phyloP scores from a whole-genome alignment of 2,888 invertebrate genomes.

The Stegana nigrithorax region DNA sequence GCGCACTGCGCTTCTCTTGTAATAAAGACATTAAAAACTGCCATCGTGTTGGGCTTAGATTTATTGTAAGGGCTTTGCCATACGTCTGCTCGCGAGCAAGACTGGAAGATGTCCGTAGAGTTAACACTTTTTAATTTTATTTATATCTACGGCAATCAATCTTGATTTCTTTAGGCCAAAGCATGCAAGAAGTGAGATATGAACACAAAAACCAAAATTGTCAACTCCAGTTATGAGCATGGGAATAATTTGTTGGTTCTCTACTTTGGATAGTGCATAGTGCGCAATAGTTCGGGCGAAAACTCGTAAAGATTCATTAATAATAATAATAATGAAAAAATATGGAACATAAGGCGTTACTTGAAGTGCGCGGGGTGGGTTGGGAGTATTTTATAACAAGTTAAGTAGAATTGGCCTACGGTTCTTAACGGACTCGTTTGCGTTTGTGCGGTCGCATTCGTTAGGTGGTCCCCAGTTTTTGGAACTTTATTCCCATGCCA shows the following conservation, averaged over 20 bases:
- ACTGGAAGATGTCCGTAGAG: constrained; percentile 25
- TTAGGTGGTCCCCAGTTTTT: constrained; percentile 39
- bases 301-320: constrained; percentile 56
- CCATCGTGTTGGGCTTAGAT: constrained; percentile 50
- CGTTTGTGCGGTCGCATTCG: constrained; percentile 38
- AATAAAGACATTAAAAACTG: constrained; percentile 59
- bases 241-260: constrained; percentile 38
- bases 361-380: not conserved
- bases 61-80: too few species aligned
- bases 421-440: constrained; percentile 23
- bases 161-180: constrained; percentile 27
- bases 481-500: too few species aligned
- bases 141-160: constrained; percentile 50
- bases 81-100: too few species aligned
- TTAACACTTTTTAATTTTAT: constrained; percentile 58
- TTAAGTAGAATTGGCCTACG: constrained; percentile 46
- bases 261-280: constrained; percentile 18
- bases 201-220: constrained; percentile 25
- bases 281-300: constrained; percentile 7
- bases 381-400: constrained; percentile 38
- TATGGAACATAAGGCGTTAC: constrained; percentile 41
- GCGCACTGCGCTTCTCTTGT: constrained; percentile 49
- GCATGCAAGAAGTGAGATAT: not conserved
- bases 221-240: constrained; percentile 47
- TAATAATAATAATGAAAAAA: too few species aligned